Base-by-base conservation (phyloP, 2,888 invertebrate species). In the Cerceris rybyensis region DNA sequence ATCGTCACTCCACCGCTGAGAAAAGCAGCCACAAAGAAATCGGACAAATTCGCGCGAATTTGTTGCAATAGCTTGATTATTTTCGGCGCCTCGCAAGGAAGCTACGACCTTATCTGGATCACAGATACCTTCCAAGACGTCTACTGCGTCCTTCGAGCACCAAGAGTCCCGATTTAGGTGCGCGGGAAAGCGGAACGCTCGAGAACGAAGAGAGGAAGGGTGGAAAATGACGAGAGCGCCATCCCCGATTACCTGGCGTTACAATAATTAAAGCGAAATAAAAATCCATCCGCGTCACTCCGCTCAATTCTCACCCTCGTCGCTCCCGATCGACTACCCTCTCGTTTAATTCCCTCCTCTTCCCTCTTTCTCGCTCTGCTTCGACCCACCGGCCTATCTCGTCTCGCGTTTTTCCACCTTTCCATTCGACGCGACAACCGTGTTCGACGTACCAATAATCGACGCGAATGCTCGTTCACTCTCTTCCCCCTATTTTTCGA, bases 211-310 rank as follows among this genome's bases (percentile, higher is more conserved):
- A 76, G 71, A 70, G 70, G 63, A 61, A 77, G 73, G 69, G 72
- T 66, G 74, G 68, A 73, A 70, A 52, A 80, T 64, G 78, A 78
- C 68, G 60, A 60, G 75, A 57, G 68, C 17, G 57, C 54, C 28
- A 28, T 28, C 28, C 49, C 82, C 86, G 88, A 88, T 89, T 89
- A 88, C 82, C 85, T 83, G 78, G 81, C 88, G 85, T 85, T 84
- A 85, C 88, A 86, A 90, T 90, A 90, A 91, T 91, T 91, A 90
- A 91, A 90, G 84, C 84, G 87, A 86, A 89, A 89, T 90, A 90
- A 91, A 91, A 90, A 89, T 90, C 86, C 86, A 83, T 84, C 77
- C 84, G 77, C 57, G 69, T 65, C 81, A 66, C 49, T 81, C 82
- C 87, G 88, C 88, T 90, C 88, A 88, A 89, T 77, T 70, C 77